These are phyloP conservation scores for Drosophila tristis DNA, from an alignment of 1,140 invertebrate genomes.

Conservation along the genomic window DNA sequence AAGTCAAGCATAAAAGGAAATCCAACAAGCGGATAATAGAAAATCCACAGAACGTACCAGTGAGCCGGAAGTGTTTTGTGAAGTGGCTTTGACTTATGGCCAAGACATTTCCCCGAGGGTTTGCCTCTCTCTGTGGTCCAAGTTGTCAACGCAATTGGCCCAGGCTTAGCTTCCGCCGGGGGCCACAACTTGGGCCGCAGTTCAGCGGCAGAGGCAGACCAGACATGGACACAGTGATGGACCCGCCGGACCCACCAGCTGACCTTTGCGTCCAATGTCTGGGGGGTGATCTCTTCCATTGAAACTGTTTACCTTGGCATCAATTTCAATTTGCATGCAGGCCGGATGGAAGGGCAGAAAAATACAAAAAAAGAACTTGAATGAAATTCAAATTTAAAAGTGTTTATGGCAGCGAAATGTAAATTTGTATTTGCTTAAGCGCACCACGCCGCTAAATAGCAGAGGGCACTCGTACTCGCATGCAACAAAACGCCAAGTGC, in stretches of 20 bases:
- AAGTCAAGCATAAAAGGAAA: slow-evolving; percentile 35
- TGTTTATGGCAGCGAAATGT: slow-evolving; percentile 84
- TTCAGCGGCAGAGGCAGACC: neutral
- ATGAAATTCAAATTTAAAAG: slow-evolving; percentile 81
- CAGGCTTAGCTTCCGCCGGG: slow-evolving; percentile 16
- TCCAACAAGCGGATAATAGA: slow-evolving; percentile 60
- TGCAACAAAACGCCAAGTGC: slow-evolving; percentile 34
- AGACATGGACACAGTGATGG: slow-evolving; percentile 6
- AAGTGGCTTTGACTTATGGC: slow-evolving; percentile 63
- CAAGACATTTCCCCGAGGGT: slow-evolving; percentile 51
- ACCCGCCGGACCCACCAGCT: slow-evolving; percentile 4
- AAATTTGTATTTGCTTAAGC: slow-evolving; percentile 83
- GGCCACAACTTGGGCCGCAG: slow-evolving; percentile 5
- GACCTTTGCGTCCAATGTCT: slow-evolving; percentile 45
- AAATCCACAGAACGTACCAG: slow-evolving; percentile 52
- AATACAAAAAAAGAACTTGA: slow-evolving; percentile 21
- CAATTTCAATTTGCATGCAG: slow-evolving; percentile 82
- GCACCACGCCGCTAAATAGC: slow-evolving; percentile 60
- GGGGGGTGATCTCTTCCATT: slow-evolving; percentile 13
- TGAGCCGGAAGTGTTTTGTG: slow-evolving; percentile 60
- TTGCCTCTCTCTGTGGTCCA: slow-evolving; percentile 13
- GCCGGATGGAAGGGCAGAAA: slow-evolving; percentile 32
- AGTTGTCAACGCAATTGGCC: slow-evolving; percentile 65
- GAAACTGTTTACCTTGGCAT: slow-evolving; percentile 76
- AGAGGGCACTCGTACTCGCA: slow-evolving; percentile 10